These are phyloP conservation scores for Philypnodon macrostomus DNA, from an alignment of 2,797 vertebrate species.

Conservation along the genomic window DNA sequence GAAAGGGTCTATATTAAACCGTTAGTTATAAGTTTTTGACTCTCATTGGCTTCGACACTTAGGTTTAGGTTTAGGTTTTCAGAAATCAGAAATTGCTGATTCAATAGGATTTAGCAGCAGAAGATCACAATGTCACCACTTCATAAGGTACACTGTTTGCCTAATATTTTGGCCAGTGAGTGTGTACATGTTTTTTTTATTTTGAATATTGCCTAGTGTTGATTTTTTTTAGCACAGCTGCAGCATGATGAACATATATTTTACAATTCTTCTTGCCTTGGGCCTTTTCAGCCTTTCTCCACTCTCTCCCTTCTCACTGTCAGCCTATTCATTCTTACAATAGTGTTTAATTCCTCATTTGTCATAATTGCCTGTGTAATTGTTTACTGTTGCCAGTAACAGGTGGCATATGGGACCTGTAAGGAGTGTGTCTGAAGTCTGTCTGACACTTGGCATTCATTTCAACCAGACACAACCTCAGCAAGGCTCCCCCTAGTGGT, in stretches of 20 bases:
- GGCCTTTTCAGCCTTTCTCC: conserved; percentile 32
- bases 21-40: too few relatives aligned
- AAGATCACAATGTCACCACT: too few relatives aligned
- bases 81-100: too few relatives aligned
- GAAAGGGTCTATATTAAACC: too few relatives aligned
- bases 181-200: too few relatives aligned
- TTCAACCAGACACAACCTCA: conserved; percentile 33
- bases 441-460: conserved; percentile 24
- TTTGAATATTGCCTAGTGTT: not conserved
- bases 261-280: conserved; percentile 29
- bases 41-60: too few relatives aligned
- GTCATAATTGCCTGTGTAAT: conserved; percentile 75
- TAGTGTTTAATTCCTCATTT: conserved; percentile 76
- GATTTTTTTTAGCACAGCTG: not conserved
- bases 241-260: too few relatives aligned
- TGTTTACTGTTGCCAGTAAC: conserved; percentile 49
- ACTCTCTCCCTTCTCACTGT: conserved; percentile 32
- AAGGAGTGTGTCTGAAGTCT: conserved; percentile 30
- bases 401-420: conserved; percentile 54
- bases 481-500: conserved; percentile 62
- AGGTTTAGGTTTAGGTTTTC: too few relatives aligned
- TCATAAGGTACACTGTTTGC: too few relatives aligned
- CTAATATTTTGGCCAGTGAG: too few relatives aligned
- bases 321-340: conserved; percentile 71
- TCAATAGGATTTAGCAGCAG: too few relatives aligned